phyloP scores from a whole-genome alignment of 2,113 vertebrate genomes.

The Anthoscopus minutus region DNA sequence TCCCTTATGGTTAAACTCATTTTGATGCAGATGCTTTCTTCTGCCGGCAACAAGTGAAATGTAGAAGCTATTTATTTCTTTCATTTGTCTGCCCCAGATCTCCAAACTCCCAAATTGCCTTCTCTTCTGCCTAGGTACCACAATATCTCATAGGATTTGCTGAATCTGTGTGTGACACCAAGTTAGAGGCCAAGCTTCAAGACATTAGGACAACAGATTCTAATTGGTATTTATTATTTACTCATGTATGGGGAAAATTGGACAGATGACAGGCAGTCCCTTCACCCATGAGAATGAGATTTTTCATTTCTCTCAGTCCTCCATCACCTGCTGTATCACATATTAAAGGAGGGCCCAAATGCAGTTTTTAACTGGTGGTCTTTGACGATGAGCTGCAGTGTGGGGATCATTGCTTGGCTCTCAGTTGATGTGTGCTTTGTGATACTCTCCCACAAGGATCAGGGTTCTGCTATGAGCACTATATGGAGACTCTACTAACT shows the following conservation, averaged over 20 bases:
- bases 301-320: not conserved
- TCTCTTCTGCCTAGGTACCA: not conserved
- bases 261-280: not conserved
- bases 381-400: not conserved
- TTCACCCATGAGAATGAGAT: constrained; percentile 1
- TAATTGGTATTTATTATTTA: constrained; percentile 47
- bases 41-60: constrained; percentile 19
- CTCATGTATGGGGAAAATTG: not conserved
- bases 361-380: not conserved
- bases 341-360: not conserved
- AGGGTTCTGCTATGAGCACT: not conserved
- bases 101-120: not conserved
- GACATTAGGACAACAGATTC: not conserved
- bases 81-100: constrained; percentile 35
- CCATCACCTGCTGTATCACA: not conserved
- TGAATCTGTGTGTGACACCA: not conserved
- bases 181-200: constrained; percentile 19
- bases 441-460: not conserved
- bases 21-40: constrained; percentile 57
- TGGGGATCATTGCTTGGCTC: not conserved
- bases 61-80: constrained; percentile 45
- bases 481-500: not conserved
- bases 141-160: not conserved
- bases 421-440: not conserved
- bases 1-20: constrained; percentile 57